phyloP scores from a whole-genome alignment of 2,888 invertebrate species.

The Melangyna quadrimaculata region DNA sequence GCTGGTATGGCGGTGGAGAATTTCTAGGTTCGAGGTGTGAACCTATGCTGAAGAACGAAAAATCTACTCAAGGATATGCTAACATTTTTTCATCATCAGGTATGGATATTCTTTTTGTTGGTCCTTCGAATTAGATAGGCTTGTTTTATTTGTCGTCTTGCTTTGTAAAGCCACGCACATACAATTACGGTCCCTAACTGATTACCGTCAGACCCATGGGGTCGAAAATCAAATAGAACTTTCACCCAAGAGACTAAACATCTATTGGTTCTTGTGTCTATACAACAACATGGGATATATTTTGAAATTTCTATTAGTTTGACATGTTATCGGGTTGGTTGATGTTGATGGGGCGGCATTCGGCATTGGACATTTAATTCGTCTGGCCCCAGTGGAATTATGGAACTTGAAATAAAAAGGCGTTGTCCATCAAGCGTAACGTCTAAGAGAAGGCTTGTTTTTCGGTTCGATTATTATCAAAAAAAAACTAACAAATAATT shows the following conservation, averaged over 20 bases:
- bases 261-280: neutral
- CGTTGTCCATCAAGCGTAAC: constrained; percentile 13
- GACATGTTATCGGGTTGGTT: constrained; percentile 37
- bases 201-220: constrained; percentile 44
- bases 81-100: neutral
- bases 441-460: constrained; percentile 26
- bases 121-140: constrained; percentile 41
- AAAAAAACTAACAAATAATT: constrained; percentile 10
- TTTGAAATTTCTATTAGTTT: constrained; percentile 41
- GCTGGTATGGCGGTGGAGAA: neutral
- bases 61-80: constrained; percentile 29
- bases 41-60: constrained; percentile 29
- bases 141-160: constrained; percentile 13
- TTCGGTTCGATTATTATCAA: constrained; percentile 54
- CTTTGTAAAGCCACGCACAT: constrained; percentile 38
- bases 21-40: constrained; percentile 42
- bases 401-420: neutral
- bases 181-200: constrained; percentile 50
- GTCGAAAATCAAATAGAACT: constrained; percentile 51
- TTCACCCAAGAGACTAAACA: constrained; percentile 24
- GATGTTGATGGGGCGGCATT: no score
- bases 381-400: neutral
- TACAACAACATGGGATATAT: neutral
- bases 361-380: constrained; percentile 37
- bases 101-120: constrained; percentile 31